Percentiles rank a stretch among this genome's conserved stretches.
Evolutionary conservation across 2,888 invertebrate genomes (phyloP).

Genomic region (Saturnia japonica): DNA sequence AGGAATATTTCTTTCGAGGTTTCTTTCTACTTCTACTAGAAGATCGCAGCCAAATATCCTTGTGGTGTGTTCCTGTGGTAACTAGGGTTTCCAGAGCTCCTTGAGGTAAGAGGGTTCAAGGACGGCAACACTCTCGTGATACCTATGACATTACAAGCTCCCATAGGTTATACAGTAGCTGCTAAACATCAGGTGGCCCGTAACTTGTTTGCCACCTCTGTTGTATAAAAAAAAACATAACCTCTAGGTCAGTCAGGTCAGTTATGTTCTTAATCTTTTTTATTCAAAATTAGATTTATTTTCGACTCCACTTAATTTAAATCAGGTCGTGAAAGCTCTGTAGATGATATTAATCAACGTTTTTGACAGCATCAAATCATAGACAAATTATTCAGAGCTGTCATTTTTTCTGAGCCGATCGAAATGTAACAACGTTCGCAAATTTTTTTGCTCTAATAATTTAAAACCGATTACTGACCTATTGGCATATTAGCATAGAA

Average conservation of each 20-base stretch:
- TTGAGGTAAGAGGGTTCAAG: no score
- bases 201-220: no score
- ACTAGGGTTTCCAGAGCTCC: no score
- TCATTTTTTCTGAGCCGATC: constrained; percentile 13
- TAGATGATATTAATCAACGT: constrained; percentile 2
- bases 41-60: no score
- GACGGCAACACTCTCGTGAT: no score
- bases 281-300: background rate
- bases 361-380: constrained; percentile 12
- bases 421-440: constrained; percentile 1
- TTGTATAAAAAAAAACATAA: background rate
- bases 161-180: no score
- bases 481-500: constrained; percentile 18
- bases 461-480: constrained; percentile 14
- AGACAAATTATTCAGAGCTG: constrained; percentile 15
- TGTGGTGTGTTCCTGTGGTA: no score
- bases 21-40: no score
- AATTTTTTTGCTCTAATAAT: constrained; percentile 15
- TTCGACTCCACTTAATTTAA: background rate
- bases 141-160: no score
- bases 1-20: no score
- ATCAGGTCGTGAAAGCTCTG: constrained; percentile 4
- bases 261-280: background rate
- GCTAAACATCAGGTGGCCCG: no score
- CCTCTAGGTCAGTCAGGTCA: no score